Evolutionary conservation across 2,113 vertebrate genomes (phyloP).

Genomic region (Microtus oregoni): DNA sequence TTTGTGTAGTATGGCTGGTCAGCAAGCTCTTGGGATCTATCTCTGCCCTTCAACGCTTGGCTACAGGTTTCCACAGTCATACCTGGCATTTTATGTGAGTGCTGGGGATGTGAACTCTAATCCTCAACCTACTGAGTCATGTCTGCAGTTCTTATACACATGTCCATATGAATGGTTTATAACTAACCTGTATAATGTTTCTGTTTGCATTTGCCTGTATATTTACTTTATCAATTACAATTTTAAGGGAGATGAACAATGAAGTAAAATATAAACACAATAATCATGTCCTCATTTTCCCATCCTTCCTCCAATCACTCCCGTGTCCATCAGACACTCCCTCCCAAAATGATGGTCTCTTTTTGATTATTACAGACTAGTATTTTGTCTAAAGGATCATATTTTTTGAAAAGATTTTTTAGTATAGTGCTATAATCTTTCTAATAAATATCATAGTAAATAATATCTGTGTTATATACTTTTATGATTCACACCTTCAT

Average conservation of each 20-base stretch:
- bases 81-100: background rate
- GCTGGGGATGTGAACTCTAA: background rate
- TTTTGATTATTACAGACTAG: background rate
- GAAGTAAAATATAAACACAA: background rate
- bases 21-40: background rate
- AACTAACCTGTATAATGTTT: background rate
- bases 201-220: background rate
- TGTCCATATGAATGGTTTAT: background rate
- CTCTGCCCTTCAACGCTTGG: background rate
- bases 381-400: background rate
- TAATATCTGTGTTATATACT: background rate
- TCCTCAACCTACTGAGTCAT: background rate
- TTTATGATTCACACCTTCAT: background rate
- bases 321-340: background rate
- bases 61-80: background rate
- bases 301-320: background rate
- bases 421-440: background rate
- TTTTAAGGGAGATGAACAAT: background rate
- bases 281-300: background rate
- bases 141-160: background rate
- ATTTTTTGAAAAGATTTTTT: background rate
- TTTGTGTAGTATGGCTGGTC: too few species aligned
- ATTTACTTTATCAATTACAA: slow-evolving; percentile 4
- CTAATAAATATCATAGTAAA: background rate
- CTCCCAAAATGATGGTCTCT: background rate